Base-by-base conservation (phyloP, 2,113 vertebrate genomes). In the Muscicapa adusta region DNA sequence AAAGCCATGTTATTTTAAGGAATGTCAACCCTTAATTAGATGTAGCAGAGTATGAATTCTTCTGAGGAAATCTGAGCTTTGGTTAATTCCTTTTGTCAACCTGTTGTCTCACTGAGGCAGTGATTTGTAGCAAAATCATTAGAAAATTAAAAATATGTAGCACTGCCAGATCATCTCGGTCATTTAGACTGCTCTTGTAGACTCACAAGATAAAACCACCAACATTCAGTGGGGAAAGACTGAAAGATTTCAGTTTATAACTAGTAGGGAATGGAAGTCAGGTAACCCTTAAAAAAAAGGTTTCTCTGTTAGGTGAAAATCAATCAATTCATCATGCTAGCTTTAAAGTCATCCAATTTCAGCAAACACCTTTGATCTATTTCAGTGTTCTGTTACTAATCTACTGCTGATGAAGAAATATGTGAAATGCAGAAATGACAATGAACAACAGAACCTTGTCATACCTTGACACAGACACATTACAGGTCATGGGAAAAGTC, bases 381-480 rank as follows among this genome's bases (percentile, higher is more conserved):
- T 81, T 77, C 91, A 96, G 91, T 95, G 67, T 97, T 92, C 78
- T 96, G 43, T 98, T 97, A 97, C 94, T 96, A 96, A 96, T 87
- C 89, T 85, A 38, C 34, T 36, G 80, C 65, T 87, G 58, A 73
- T n/a, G 40, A 97, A 97, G 85, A 96, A 93, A 96, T 58, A 91
- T 8, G 42, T 18, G 82, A 91, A 96, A 95, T 18, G 40, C 38
- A 87, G 80, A 87, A 94, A 62, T 48, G 36, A 93, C 95, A 94
- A 62, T 43, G 89, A 97, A 96, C 72, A 97, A 97, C 38, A 96
- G 85, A 96, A 96, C 60, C 28, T 93, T 96, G 65, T 96, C 91
- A 9, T 73, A 78, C 38, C 42, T 43, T 79, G 68, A 86, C 79
- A 81, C 73, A 65, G 88, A 85, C 38, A 51, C 5, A 23, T 82